Percentiles rank a stretch among this genome's conserved stretches.
These are phyloP conservation scores for Gallinago undulata DNA, from an alignment of 2,113 vertebrate species.

Conservation along the genomic window DNA sequence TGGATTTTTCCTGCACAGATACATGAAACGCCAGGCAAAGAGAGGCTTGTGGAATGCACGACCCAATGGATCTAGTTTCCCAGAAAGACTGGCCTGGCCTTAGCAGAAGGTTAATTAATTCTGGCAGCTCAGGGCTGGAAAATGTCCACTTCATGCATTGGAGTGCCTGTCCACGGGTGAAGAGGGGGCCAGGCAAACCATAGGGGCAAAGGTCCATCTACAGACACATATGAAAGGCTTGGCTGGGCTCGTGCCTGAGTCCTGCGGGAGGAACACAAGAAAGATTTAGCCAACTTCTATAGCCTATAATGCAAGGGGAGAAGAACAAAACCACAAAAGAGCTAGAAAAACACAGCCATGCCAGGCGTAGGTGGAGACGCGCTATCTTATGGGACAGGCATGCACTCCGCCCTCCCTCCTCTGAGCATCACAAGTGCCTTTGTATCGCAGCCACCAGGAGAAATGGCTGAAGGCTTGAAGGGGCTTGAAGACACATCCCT, in stretches of 20 bases:
- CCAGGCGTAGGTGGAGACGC: not conserved
- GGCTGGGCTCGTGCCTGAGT: slow-evolving; percentile 12
- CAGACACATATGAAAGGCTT: not conserved
- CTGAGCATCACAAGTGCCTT: not conserved
- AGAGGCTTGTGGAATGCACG: slow-evolving; percentile 48
- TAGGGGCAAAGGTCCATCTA: slow-evolving; percentile 52
- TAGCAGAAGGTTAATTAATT: slow-evolving; percentile 63
- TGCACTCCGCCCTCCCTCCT: not conserved
- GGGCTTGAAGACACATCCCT: not conserved
- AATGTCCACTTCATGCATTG: slow-evolving; percentile 36
- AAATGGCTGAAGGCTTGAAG: not conserved
- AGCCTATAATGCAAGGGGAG: not conserved
- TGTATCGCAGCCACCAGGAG: not conserved
- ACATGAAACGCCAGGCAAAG: not conserved
- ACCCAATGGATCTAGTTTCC: slow-evolving; percentile 53
- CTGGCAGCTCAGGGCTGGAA: slow-evolving; percentile 63
- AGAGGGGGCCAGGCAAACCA: slow-evolving; percentile 52
- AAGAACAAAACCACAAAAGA: slow-evolving; percentile 45
- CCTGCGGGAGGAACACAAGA: not conserved
- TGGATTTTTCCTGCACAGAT: slow-evolving; percentile 7
- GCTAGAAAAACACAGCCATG: slow-evolving; percentile 21
- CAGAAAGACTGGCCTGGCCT: slow-evolving; percentile 52
- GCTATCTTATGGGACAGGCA: not conserved
- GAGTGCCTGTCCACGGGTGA: slow-evolving; percentile 31
- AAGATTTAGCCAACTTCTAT: not conserved